phyloP scores from a whole-genome alignment of 2,888 invertebrate genomes.

The Tanaodytes sp. region DNA sequence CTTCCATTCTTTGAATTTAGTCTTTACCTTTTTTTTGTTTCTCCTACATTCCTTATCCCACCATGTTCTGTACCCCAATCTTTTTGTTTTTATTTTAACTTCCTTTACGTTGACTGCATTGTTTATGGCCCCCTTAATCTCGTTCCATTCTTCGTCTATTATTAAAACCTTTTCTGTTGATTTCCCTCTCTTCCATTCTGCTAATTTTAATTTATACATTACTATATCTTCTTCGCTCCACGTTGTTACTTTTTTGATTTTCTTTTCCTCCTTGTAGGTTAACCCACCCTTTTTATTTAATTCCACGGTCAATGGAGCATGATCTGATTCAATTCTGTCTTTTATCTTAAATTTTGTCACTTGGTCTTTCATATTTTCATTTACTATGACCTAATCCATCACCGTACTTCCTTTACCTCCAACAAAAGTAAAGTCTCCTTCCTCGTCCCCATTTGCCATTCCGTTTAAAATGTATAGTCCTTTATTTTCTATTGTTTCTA shows the following conservation, averaged over 20 bases:
- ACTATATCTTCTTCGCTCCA: conserved; percentile 14
- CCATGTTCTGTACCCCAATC: not conserved
- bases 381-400: not conserved
- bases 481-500: not conserved
- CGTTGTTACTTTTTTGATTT: not conserved
- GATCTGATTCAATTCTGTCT: conserved; percentile 1
- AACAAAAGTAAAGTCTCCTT: not conserved
- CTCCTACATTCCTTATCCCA: not conserved
- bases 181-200: not conserved
- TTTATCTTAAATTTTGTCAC: not conserved
- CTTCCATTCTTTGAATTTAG: not conserved
- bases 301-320: conserved; percentile 3
- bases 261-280: too few species aligned
- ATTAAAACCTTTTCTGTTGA: not conserved
- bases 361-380: not conserved
- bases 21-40: not conserved
- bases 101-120: not conserved
- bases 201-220: too few species aligned
- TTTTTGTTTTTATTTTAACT: not conserved
- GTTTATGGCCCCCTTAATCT: not conserved
- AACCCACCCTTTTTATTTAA: conserved; percentile 7
- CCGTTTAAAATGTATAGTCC: not conserved
- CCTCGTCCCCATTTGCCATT: not conserved
- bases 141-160: conserved; percentile 6
- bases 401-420: not conserved